A percentile compares a stretch with the other conserved stretches of the same genome.
Conservation (phyloP, 2,888 invertebrate genomes). For the Pardosa pseudoannulata region DNA sequence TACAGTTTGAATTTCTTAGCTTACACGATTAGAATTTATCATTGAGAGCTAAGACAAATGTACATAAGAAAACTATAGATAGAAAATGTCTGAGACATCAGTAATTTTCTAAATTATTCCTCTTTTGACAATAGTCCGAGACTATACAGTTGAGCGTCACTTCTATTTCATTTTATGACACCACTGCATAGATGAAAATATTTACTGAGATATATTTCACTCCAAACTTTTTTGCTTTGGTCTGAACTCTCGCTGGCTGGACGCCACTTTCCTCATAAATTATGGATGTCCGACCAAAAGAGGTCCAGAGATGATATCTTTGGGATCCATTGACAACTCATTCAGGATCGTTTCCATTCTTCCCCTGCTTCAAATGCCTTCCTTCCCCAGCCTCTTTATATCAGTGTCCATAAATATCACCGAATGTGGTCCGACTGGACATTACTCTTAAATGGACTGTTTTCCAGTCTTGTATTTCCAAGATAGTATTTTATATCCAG, state of each 20-base stretch:
- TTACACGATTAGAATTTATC: too few species aligned
- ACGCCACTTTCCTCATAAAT: slow-evolving; percentile 44
- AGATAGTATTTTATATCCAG: too few species aligned
- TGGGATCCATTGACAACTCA: slow-evolving; percentile 60
- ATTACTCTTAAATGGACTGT: background rate
- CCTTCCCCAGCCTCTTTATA: background rate
- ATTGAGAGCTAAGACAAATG: too few species aligned
- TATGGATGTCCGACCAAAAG: slow-evolving; percentile 58
- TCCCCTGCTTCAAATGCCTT: slow-evolving; percentile 10
- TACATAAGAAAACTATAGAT: too few species aligned
- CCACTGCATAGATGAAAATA: background rate
- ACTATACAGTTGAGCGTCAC: too few species aligned
- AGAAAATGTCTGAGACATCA: too few species aligned
- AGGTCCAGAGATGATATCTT: slow-evolving; percentile 48
- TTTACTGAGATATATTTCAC: background rate
- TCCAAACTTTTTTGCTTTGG: background rate
- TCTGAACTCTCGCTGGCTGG: slow-evolving; percentile 3
- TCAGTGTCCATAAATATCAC: background rate
- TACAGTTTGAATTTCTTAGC: too few species aligned
- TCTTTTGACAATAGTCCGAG: too few species aligned
- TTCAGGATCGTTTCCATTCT: slow-evolving; percentile 54
- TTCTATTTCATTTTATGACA: background rate
- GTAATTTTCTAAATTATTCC: too few species aligned
- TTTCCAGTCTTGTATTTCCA: too few species aligned
- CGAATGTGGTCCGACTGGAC: background rate